Evolutionary conservation across 1,140 invertebrate genomes (phyloP), one percentile per base, ranked within the genome.

Genomic region (Musca domestica): DNA sequence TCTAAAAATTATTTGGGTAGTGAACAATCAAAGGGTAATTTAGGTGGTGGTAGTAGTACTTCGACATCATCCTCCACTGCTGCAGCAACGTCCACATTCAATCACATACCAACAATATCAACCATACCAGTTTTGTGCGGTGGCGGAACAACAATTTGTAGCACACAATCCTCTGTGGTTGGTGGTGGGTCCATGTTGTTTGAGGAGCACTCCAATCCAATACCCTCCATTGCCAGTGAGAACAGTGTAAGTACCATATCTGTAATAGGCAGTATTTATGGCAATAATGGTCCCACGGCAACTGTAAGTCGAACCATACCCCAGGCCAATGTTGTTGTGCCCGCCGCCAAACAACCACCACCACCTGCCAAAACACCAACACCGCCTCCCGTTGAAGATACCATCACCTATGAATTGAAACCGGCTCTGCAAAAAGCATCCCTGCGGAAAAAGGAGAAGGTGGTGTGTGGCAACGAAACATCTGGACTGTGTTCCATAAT

Each of bases 401-500:
- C 74, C 67, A 56, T 70, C 69, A 58, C 84, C 85, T 64, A 64
- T 20, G 85, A 84, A 61, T 71, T 91, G 20, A 95, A 94, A 82
- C 88, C 89, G 3, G 77, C 83, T 23, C 78, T 94, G 14, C 84
- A 87, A 71, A 88, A 88, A 67, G 84, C 88, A 51, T 87, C 88
- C 72, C 82, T 95, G 27, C 88, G 87, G 64, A 86, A 87, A 74
- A 85, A 90, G 72, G 91, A 91, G 5, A 87, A 88, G 1, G 85
- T 92, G 17, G 82, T 86, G 58, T 90, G 88, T 80, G 92, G 92
- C 23, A 86, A 85, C 64, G 93, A 95, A 80, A 82, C 92, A 12
- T 94, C 92, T 7, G 92, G 90, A 27, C 83, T 95, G 64, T 95
- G 93, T 84, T 89, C 89, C 17, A 92, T 95, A 71, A 94, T 95